These are phyloP conservation scores for Aplocera efformata DNA, from an alignment of 2,888 invertebrate genomes.

Conservation along the genomic window DNA sequence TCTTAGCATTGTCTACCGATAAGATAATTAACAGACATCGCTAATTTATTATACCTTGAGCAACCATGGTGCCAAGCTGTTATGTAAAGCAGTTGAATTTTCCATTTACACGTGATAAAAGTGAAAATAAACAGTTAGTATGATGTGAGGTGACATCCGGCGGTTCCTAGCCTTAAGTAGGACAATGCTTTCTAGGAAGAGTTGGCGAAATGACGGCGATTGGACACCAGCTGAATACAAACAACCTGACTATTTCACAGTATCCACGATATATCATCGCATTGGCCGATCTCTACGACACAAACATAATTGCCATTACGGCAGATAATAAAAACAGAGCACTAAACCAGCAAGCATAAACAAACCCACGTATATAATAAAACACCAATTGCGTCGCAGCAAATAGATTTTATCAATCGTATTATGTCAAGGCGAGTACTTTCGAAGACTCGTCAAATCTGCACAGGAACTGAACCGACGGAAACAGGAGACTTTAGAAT, in stretches of 20 bases:
- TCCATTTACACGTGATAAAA: slow-evolving; percentile 54
- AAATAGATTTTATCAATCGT: slow-evolving; percentile 39
- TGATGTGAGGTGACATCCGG: slow-evolving; percentile 55
- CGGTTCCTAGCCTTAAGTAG: slow-evolving; percentile 54
- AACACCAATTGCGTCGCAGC: slow-evolving; percentile 40
- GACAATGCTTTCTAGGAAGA: slow-evolving; percentile 72
- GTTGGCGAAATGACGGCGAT: slow-evolving; percentile 57
- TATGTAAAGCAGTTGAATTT: slow-evolving; percentile 29
- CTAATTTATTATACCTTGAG: slow-evolving; percentile 26
- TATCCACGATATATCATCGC: slow-evolving; percentile 50
- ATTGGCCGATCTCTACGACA: slow-evolving; percentile 3
- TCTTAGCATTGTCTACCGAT: slow-evolving; percentile 54
- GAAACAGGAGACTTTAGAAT: slow-evolving; percentile 13
- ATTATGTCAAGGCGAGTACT: slow-evolving; percentile 54
- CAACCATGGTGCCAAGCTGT: slow-evolving; percentile 20
- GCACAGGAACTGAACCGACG: slow-evolving; percentile 19
- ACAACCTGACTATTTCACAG: slow-evolving; percentile 38
- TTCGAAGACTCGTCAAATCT: slow-evolving; percentile 37
- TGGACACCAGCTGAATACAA: slow-evolving; percentile 56
- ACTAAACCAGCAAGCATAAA: slow-evolving; percentile 34
- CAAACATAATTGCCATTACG: slow-evolving; percentile 16
- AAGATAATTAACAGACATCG: slow-evolving; percentile 46
- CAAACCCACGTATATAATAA: slow-evolving; percentile 40
- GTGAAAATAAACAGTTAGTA: slow-evolving; percentile 66
- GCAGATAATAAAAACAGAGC: slow-evolving; percentile 33